Evolutionary conservation across 2,113 vertebrate species (phyloP).

Genomic region (Lasiurus cinereus): DNA sequence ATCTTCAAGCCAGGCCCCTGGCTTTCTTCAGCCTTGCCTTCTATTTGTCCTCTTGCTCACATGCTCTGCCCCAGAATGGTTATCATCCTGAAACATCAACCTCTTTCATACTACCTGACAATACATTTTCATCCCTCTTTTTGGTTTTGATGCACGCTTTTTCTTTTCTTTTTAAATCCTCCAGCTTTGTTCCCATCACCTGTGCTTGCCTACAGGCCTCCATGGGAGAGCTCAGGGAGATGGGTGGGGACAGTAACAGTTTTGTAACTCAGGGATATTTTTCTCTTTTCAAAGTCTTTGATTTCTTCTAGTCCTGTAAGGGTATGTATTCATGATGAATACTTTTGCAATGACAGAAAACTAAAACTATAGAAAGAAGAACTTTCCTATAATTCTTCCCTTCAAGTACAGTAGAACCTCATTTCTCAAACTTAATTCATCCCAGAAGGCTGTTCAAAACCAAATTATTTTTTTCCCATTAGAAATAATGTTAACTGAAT

Average conservation of each 20-base stretch:
- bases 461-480: too few relatives aligned
- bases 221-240: neutral
- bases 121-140: neutral
- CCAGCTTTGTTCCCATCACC: neutral
- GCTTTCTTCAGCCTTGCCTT: neutral
- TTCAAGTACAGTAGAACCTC: neutral
- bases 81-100: fast-evolving
- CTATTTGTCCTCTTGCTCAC: neutral
- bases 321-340: neutral
- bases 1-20: neutral
- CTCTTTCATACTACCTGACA: neutral
- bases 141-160: neutral
- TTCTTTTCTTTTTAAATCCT: neutral
- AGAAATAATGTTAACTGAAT: too few relatives aligned
- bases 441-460: too few relatives aligned
- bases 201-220: neutral
- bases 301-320: neutral
- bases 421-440: too few relatives aligned
- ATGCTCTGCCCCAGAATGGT: neutral
- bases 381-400: neutral
- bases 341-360: neutral
- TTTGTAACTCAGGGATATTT: neutral
- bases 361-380: neutral
- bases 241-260: neutral
- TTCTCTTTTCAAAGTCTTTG: neutral